Conservation (phyloP, 2,113 vertebrate species). For the human (Homo sapiens) region GRCh38 chr7:145060001-145060500, state of each 20-base stretch:
- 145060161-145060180: background rate
- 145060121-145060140: background rate
- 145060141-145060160: background rate
- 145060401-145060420: background rate
- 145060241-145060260: background rate
- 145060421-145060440: background rate
- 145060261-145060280: background rate
- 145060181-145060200: background rate
- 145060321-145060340: background rate
- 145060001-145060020: too few species aligned
- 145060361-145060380: background rate
- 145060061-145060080: background rate
- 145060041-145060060: too few species aligned
- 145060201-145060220: background rate
- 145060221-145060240: background rate
- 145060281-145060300: background rate
- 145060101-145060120: background rate
- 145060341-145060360: background rate
- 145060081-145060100: background rate
- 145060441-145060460: background rate
- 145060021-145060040: too few species aligned
- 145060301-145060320: background rate
- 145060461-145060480: accelerated
- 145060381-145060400: background rate
- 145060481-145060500: background rate